Evolutionary conservation across 2,113 vertebrate species (phyloP).

Genomic region (Rhipidura dahli): DNA sequence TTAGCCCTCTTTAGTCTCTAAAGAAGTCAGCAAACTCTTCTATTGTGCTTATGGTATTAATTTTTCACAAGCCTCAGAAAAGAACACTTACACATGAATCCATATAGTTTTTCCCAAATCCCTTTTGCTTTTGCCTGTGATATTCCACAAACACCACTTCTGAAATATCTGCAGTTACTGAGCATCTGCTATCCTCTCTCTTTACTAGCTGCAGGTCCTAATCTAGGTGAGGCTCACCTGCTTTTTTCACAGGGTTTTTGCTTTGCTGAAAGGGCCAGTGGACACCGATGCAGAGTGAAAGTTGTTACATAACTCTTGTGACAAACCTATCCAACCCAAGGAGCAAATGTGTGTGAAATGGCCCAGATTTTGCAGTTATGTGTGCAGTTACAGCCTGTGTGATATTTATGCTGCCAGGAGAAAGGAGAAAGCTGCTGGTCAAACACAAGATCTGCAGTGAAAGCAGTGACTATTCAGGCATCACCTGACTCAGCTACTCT

Average conservation of each 20-base stretch:
- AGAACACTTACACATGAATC: neutral
- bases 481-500: neutral
- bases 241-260: neutral
- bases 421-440: neutral
- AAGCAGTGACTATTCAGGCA: neutral
- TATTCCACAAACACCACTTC: neutral
- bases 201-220: neutral
- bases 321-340: neutral
- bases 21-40: neutral
- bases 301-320: neutral
- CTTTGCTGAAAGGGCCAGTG: neutral
- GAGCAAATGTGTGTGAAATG: neutral
- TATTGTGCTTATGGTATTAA: neutral
- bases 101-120: neutral
- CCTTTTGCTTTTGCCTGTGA: neutral
- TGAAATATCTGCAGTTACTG: neutral
- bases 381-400: neutral
- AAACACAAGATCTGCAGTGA: neutral
- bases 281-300: neutral
- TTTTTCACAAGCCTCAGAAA: neutral
- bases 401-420: neutral
- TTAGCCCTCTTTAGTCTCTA: neutral
- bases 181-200: neutral
- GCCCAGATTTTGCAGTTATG: neutral
- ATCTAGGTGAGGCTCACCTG: neutral